Conservation (phyloP, 37 sponge, comb jelly and placozoan genomes). For the Hormiphora californensis region DNA sequence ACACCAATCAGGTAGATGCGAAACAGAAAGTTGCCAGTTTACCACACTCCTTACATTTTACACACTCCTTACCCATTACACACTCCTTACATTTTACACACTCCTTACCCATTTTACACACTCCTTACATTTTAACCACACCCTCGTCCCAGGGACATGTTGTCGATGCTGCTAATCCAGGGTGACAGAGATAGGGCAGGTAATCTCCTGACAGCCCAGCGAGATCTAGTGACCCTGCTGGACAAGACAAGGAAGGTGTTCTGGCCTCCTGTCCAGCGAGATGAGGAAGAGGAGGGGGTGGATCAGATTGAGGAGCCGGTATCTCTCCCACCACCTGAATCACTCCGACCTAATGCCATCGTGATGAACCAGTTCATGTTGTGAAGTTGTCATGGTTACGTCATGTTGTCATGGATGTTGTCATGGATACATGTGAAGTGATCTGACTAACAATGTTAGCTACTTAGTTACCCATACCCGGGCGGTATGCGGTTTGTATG, state of each 20-base stretch:
- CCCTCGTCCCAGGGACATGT: too few relatives aligned
- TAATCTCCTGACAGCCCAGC: not conserved
- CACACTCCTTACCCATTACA: not conserved
- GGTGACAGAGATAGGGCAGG: not conserved
- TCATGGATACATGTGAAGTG: too few relatives aligned
- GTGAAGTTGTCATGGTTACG: too few relatives aligned
- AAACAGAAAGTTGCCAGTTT: too few relatives aligned
- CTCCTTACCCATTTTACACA: not conserved
- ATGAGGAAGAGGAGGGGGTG: conserved; percentile 31
- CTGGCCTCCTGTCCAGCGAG: not conserved
- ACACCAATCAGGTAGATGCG: not conserved
- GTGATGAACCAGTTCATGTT: too few relatives aligned
- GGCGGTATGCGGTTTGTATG: too few relatives aligned
- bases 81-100: not conserved
- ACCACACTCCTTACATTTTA: not conserved
- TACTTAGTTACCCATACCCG: too few relatives aligned
- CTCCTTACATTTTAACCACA: not conserved
- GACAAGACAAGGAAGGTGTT: not conserved
- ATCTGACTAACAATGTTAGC: too few relatives aligned
- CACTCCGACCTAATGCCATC: too few relatives aligned
- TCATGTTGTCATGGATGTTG: too few relatives aligned
- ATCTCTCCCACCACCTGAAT: not conserved
- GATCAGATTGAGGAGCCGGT: conserved; percentile 38
- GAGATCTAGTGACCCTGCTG: not conserved
- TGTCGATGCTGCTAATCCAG: not conserved